Evolutionary conservation across 2,888 invertebrate species (phyloP), one percentile per base, ranked within the genome.

Genomic region (Caenorhabditis wallacei): DNA sequence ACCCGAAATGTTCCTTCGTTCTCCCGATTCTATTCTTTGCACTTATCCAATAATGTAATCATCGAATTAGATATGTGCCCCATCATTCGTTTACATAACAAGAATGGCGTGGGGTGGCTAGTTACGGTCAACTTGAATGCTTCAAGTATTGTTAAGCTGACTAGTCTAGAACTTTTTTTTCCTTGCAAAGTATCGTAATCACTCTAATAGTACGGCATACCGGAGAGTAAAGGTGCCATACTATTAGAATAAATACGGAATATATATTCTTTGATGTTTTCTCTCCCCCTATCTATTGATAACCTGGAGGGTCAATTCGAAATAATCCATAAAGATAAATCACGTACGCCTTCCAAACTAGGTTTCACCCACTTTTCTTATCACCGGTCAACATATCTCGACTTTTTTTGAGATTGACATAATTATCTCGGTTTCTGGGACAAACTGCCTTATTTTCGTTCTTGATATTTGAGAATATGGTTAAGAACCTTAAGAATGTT

Each of bases 41-140:
- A 78, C 78, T 78, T 59, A 68, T 78, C 54, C 63, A 76, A 76
- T 61, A 76, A 76, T 76, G 68, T 76, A 76, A 76, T 76, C 76
- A 76, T 76, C 76, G 61, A 61, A 76, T 76, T 76, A 76, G 61
- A 61, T 51, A 26, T 56, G 40, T 43, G 7, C 63, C 72, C 53
- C 35, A 57, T 57, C 66, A 66, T 66, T 66, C 75, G 76, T 76
- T 76, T 76, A 51, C 76, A 76, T 76, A 76, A 76, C 76, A 68
- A 61, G 76, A 76, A 74, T 26, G 26, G 0, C 16, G 18, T 11
- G 51, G 53, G 64, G 20, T 35, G 30, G 7, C 30, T 10, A 30
- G 64, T 51, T 61, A 51, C 53, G 75, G 59, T 59, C 59, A 66
- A 18, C 66, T 53, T 61, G 53, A 11, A 20, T 43, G n/a, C n/a